These are phyloP conservation scores for Cheiracanthium punctorium DNA, from an alignment of 2,888 invertebrate species.

Conservation along the genomic window DNA sequence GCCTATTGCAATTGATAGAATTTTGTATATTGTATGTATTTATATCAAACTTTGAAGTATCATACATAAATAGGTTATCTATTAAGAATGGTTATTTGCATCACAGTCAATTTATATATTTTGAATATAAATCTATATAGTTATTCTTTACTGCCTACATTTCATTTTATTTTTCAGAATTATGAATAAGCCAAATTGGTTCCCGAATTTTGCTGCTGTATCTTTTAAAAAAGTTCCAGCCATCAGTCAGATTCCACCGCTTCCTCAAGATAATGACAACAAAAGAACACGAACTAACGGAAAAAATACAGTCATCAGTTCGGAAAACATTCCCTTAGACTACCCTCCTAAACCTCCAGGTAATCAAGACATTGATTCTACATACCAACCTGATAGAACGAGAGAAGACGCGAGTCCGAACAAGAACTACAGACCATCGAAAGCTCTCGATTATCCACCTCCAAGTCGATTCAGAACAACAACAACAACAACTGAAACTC, in stretches of 20 bases:
- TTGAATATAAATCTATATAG: too few species aligned
- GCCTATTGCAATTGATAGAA: too few species aligned
- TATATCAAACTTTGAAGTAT: too few species aligned
- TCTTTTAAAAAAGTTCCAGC: background rate
- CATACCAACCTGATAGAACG: background rate
- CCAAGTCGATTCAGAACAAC: background rate
- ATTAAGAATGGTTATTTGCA: too few species aligned
- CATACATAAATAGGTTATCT: too few species aligned
- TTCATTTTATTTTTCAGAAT: constrained; percentile 48
- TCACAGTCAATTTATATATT: too few species aligned
- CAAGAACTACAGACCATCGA: background rate
- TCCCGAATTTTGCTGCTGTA: constrained; percentile 24
- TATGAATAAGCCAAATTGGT: constrained; percentile 38
- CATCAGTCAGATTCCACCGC: background rate
- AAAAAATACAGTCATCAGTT: too few species aligned
- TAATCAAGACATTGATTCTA: background rate
- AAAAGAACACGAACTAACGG: background rate
- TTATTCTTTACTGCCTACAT: too few species aligned
- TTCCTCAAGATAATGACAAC: constrained; percentile 7
- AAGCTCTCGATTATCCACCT: background rate
- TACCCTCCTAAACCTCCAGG: background rate
- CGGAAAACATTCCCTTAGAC: background rate
- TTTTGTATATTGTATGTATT: too few species aligned
- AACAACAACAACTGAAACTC: too few species aligned
- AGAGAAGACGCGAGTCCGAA: background rate